A percentile compares a stretch with the other conserved stretches of the same genome.
phyloP scores from a whole-genome alignment of 2,797 vertebrate species.

The Paratrypauchen microcephalus region DNA sequence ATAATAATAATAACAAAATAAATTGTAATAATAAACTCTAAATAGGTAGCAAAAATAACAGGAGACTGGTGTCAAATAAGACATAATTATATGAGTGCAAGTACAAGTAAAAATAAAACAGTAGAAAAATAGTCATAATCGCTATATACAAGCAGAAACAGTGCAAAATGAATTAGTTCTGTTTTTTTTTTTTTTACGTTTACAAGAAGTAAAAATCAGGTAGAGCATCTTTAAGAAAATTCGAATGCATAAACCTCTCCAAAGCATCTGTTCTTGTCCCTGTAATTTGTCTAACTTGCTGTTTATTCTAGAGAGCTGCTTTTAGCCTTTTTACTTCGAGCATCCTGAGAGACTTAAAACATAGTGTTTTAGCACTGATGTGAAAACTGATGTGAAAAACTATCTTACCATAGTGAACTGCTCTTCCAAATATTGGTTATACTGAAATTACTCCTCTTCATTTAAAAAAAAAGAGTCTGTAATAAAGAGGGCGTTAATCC shows the following conservation, averaged over 20 bases:
- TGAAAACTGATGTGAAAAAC: slow-evolving; percentile 58
- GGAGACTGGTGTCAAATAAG: no score
- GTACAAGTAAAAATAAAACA: no score
- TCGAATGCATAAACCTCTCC: slow-evolving; percentile 11
- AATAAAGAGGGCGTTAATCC: slow-evolving; percentile 33
- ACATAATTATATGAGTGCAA: no score
- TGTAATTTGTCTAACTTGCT: slow-evolving; percentile 5
- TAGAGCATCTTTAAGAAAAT: not conserved
- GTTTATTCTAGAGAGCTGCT: slow-evolving; percentile 15
- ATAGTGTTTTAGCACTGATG: slow-evolving; percentile 36
- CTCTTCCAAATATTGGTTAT: slow-evolving; percentile 38
- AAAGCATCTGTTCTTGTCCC: not conserved
- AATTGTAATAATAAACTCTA: no score
- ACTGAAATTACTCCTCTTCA: slow-evolving; percentile 50
- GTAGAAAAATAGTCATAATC: no score
- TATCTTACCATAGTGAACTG: slow-evolving; percentile 46
- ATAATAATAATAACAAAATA: no score
- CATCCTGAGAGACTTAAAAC: slow-evolving; percentile 30
- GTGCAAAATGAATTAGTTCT: no score
- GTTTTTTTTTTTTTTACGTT: no score
- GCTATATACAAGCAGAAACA: no score
- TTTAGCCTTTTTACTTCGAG: slow-evolving; percentile 17
- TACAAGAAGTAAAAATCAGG: no score
- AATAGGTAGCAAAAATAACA: no score
- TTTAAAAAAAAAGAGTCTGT: slow-evolving; percentile 59